Conservation (phyloP, 2,888 invertebrate genomes). For the Tuberolachnus salignus region DNA sequence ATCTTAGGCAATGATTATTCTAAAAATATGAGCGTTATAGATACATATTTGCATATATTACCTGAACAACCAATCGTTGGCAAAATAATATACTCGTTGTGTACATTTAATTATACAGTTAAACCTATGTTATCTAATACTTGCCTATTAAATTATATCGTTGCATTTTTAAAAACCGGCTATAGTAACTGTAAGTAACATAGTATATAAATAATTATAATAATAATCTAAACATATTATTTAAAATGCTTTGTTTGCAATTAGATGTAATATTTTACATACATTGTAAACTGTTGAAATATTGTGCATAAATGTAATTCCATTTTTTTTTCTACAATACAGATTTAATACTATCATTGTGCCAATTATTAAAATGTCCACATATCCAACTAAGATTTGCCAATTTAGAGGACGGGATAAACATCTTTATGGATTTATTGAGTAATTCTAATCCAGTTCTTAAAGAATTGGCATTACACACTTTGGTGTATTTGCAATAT, state of each 20-base stretch:
- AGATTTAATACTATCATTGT: slow-evolving; percentile 41
- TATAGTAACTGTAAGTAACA: slow-evolving; percentile 42
- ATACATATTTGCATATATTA: slow-evolving; percentile 31
- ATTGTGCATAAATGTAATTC: too few relatives aligned
- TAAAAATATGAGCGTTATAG: background rate
- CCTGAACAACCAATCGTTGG: slow-evolving; percentile 15
- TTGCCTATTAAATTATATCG: background rate
- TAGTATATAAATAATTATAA: background rate
- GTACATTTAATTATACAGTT: background rate
- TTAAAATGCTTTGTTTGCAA: background rate
- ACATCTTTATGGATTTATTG: slow-evolving; percentile 13
- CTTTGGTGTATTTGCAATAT: slow-evolving; percentile 33
- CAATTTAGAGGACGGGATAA: slow-evolving; percentile 1
- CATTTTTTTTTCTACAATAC: background rate
- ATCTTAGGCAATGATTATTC: slow-evolving; percentile 24
- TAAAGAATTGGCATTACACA: slow-evolving; percentile 26
- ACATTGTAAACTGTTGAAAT: too few relatives aligned
- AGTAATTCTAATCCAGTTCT: slow-evolving; percentile 2
- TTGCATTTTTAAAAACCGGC: slow-evolving; percentile 34
- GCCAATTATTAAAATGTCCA: slow-evolving; percentile 37
- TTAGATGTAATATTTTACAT: too few relatives aligned
- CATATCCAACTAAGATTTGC: background rate
- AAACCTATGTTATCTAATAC: background rate
- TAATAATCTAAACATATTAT: too few relatives aligned
- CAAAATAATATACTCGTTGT: slow-evolving; percentile 28